Base-by-base conservation (phyloP, 2,888 invertebrate genomes). In the Malthinus seriepunctatus region DNA sequence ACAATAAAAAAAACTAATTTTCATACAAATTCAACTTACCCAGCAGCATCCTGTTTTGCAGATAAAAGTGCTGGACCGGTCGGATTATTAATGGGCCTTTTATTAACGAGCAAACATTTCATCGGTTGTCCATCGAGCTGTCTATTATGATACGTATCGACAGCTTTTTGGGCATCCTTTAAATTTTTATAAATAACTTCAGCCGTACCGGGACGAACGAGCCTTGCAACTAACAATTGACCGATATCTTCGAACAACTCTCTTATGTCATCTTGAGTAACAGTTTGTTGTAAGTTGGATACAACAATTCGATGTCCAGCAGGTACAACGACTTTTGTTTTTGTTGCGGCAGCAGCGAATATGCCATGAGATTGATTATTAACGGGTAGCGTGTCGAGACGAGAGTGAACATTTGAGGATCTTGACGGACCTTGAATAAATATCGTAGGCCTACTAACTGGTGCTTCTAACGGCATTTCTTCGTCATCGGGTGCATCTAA, bases 201-300 rank as follows among this genome's bases (percentile, higher is more conserved):
- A 0, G 95, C 96, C 1, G 90, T 89, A 1, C 96, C 96, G 0
- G 91, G 89, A 42, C 93, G 86, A 9, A 94, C 89, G 67, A 96
- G 81, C 68, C 91, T 86, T 0, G 94, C 94, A 64, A 90, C 89
- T 54, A 91, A 80, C 73, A 96, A 83, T 44, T 92, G 89, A 0
- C 96, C 96, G 61, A 96, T 89, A 74, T 95, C 95, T 72, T 94
- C 94, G 81, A 97, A 96, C 44, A 97, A 81, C 78, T 97, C 97
- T 79, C 93, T 88, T 67, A 97, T 93, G 76, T 97, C 96, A 69
- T 92, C 91, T 68, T 91, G 91, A 9, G 94, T 93, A 3, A 96
- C 96, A 65, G 89, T 88, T 15, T 84, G 83, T 71, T 94, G 90
- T 63, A 97, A 83, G 82, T 96, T 97, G 65, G 95, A 93, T 1